Base-by-base conservation (phyloP, 2,113 vertebrate species). In the Passerina amoena region DNA sequence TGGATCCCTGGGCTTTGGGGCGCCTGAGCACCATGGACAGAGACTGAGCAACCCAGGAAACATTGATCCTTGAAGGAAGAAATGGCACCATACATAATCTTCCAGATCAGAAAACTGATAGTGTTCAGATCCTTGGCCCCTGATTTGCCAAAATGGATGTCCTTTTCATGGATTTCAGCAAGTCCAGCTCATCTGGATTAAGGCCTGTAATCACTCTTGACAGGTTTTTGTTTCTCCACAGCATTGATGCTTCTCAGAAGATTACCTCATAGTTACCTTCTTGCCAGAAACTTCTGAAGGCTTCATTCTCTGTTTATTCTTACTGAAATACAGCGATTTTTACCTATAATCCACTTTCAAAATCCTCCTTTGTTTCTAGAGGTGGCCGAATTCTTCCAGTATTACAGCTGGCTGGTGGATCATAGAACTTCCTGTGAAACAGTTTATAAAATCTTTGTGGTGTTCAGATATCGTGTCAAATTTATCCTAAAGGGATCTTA, bases 21-120 rank as follows among this genome's bases (percentile, higher is more conserved):
- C 22, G 54, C n/a, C 82, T 59, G 90, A 96, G 95, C 82, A 95
- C 92, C 94, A 94, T 77, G 94, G 96, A 96, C 94, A 94, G 95
- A 86, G 92, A 59, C 75, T 19, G 63, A 25, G 38, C 38, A 87
- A 35, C 20, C 37, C 40, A 14, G 37, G 44, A 22, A 48, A 28
- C 3, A 1, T 1, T 30, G n/a, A 3, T 68, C 12, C 50, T 68
- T 59, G 35, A 30, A 44, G 44, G 45, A 68, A 18, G 30, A 40
- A 88, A 72, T 57, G 3, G 24, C 25, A 35, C 53, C 53, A 61
- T 3, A 3, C 19, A 5, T 15, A 35, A 37, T 35, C 13, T 61
- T 61, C 14, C 42, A 57, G 25, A 17, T 54, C 59, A 77, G 28
- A 65, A 82, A 76, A 44, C 42, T n/a, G 28, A 17, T 37, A 53